These are phyloP conservation scores for Drosophila dives DNA, from an alignment of 2,888 invertebrate genomes.

Conservation along the genomic window DNA sequence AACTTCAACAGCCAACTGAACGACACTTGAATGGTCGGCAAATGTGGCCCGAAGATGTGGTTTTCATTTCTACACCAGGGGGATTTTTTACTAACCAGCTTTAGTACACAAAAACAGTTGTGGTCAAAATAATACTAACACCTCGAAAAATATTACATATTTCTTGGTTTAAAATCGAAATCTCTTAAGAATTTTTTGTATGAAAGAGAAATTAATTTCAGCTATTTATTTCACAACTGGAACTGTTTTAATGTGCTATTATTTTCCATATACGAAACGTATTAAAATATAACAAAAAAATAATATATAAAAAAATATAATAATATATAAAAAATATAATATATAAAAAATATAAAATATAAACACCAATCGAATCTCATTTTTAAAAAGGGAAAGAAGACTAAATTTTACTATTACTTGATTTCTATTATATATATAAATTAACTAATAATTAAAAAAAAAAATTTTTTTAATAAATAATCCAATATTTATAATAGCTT, in stretches of 20 bases:
- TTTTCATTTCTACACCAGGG: constrained; percentile 43
- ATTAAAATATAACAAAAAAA: no score
- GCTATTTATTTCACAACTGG: no score
- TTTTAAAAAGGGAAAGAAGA: neutral
- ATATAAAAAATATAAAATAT: no score
- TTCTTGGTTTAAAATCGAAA: no score
- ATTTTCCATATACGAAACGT: no score
- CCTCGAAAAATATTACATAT: no score
- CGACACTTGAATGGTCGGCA: constrained; percentile 56
- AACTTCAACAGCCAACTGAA: constrained; percentile 38
- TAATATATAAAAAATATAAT: no score
- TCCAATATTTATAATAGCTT: neutral
- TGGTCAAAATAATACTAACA: neutral
- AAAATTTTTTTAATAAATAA: neutral
- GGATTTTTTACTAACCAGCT: constrained; percentile 72
- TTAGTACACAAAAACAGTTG: constrained; percentile 42
- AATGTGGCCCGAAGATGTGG: constrained; percentile 47
- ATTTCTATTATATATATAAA: neutral
- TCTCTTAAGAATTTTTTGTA: no score
- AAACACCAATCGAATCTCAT: no score
- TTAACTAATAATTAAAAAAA: neutral
- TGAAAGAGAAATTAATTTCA: no score
- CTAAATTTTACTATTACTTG: neutral
- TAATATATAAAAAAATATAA: no score
- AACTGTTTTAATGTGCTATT: no score